Evolutionary conservation across 2,797 vertebrate species (phyloP), one percentile per base, ranked within the genome.

Genomic region (Sebastiscus tertius): DNA sequence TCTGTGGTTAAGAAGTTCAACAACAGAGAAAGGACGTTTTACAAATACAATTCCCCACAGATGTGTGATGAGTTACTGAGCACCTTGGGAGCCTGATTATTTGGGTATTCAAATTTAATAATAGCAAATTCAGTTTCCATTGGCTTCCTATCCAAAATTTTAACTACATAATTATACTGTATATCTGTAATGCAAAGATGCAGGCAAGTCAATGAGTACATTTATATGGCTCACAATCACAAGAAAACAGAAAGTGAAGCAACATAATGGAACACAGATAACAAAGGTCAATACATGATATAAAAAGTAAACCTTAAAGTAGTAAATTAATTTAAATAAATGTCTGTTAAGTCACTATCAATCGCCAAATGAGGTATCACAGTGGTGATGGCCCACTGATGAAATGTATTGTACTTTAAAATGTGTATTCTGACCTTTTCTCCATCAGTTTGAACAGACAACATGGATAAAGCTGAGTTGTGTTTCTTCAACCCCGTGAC

Each of bases 401-500:
- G 42, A 46, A 33, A 62, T 22, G 27, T 34, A 6, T 42, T 31
- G 2, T 34, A 6, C 34, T 31, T 68, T 6, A 5, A 70, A 22
- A 29, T 31, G 61, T 66, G 56, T 5, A 20, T 31, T 72, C 91
- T 90, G 81, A 97, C 97, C 97, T 98, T 98, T 16, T 96, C 95
- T 24, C 95, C 95, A 8, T 92, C 87, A 0, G 96, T 97, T 66
- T 93, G 92, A 72, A 98, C 84, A 34, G 95, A 95, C 85, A 98
- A 58, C 5, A 96, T 96, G 68, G 97, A 97, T 42, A 98, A 91
- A 61, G 93, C 95, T 0, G 88, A 95, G 89, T 96, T 96, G 20
- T 96, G 94, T 75, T 97, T 98, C 92, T 95, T 97, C 76, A 97
- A 79, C 56, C 77, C 34, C 0, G 34, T 85, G 75, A 98, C 78